A percentile compares a stretch with the other conserved stretches of the same genome.
phyloP scores from a whole-genome alignment of 1,140 invertebrate genomes.

The Cryptotermes secundus region DNA sequence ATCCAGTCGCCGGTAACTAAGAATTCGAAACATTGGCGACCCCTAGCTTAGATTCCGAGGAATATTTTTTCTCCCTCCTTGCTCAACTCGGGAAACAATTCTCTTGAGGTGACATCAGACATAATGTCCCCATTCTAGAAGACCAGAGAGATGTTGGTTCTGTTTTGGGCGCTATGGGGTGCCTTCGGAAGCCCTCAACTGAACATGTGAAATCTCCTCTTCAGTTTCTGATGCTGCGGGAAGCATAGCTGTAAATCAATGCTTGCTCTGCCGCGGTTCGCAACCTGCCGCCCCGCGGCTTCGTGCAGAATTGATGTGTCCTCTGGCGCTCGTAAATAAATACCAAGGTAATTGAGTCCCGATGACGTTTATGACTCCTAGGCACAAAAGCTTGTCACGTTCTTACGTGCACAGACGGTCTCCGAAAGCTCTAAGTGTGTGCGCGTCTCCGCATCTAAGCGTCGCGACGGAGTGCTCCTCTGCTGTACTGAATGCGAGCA shows the following conservation, averaged over 20 bases:
- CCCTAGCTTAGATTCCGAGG: background rate
- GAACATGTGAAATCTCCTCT: background rate
- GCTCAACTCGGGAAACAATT: background rate
- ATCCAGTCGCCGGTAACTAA: too few species aligned
- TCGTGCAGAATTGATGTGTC: background rate
- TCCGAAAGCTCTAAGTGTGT: background rate
- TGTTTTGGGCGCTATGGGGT: background rate
- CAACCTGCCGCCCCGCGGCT: background rate
- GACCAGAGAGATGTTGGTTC: background rate
- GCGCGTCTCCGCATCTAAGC: background rate
- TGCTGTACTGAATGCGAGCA: background rate
- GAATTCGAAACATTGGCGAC: background rate
- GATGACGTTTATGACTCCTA: constrained; percentile 7
- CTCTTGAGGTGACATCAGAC: constrained; percentile 9
- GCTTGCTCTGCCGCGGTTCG: background rate
- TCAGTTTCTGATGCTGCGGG: background rate
- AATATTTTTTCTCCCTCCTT: background rate
- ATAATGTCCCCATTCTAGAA: background rate
- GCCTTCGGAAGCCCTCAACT: background rate
- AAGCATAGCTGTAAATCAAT: background rate
- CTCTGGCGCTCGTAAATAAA: constrained; percentile 14
- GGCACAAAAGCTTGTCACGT: background rate
- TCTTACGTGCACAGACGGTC: background rate
- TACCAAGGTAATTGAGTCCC: constrained; percentile 5
- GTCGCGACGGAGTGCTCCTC: background rate